Evolutionary conservation across 2,888 invertebrate genomes (phyloP).

Genomic region (Drosophila paracracens): DNA sequence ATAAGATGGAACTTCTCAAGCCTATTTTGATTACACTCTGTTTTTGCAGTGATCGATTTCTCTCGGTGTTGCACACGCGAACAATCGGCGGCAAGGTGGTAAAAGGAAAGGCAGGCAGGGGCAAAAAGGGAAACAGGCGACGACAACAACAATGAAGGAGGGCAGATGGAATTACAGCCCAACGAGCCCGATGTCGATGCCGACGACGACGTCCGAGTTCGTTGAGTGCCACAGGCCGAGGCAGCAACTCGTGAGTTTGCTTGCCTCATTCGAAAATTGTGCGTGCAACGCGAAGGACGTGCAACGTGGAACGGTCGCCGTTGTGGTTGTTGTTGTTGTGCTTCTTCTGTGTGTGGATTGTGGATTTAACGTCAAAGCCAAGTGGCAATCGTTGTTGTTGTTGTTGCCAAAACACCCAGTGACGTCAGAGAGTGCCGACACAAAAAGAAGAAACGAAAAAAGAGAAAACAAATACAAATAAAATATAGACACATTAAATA

Average conservation of each 20-base stretch:
- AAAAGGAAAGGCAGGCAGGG: slow-evolving; percentile 33
- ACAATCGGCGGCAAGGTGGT: slow-evolving; percentile 44
- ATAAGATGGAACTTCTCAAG: not conserved
- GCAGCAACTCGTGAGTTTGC: slow-evolving; percentile 15
- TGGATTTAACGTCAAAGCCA: not conserved
- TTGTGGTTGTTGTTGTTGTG: slow-evolving; percentile 18
- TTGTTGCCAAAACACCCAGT: slow-evolving; percentile 25
- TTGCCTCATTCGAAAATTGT: slow-evolving; percentile 79
- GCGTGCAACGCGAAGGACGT: slow-evolving; percentile 82
- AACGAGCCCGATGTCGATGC: slow-evolving; percentile 11
- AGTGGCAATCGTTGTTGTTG: slow-evolving; percentile 6
- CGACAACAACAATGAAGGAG: slow-evolving; percentile 21
- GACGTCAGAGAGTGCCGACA: slow-evolving; percentile 44
- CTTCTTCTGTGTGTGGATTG: not conserved
- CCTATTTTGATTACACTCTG: not conserved
- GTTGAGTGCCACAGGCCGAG: slow-evolving; percentile 32
- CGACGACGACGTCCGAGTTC: not conserved
- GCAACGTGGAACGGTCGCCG: slow-evolving; percentile 29
- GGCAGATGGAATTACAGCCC: slow-evolving; percentile 50
- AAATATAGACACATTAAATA: not conserved
- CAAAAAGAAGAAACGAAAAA: not conserved
- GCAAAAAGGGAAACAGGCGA: slow-evolving; percentile 15
- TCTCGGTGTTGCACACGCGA: slow-evolving; percentile 26
- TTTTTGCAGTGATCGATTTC: slow-evolving; percentile 11
- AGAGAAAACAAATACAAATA: not conserved